phyloP scores from a whole-genome alignment of 2,888 invertebrate species.

The Agrotis exclamationis region DNA sequence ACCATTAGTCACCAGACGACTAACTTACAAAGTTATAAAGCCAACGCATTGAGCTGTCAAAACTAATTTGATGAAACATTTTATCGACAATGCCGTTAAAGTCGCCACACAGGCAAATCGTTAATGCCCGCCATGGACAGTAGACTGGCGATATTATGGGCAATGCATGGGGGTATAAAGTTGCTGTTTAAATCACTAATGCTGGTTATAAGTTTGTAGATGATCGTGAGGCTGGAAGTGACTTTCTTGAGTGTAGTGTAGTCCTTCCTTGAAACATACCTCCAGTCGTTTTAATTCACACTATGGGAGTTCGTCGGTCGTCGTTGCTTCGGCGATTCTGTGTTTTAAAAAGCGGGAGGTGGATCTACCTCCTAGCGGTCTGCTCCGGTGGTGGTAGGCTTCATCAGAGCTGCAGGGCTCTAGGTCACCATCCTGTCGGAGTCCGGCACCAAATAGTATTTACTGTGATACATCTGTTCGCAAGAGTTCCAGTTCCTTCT shows the following conservation, averaged over 20 bases:
- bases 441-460: too few species aligned
- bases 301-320: too few species aligned
- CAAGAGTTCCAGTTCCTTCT: too few species aligned
- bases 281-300: too few species aligned
- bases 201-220: conserved; percentile 17
- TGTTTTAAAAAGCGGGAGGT: too few species aligned
- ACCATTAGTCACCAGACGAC: conserved; percentile 19
- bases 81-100: conserved; percentile 61
- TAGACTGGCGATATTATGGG: conserved; percentile 43
- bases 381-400: too few species aligned
- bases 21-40: conserved; percentile 28
- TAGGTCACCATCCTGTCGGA: too few species aligned
- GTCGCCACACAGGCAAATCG: conserved; percentile 46
- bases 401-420: too few species aligned
- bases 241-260: neutral
- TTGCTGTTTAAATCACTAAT: conserved; percentile 58
- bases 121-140: conserved; percentile 47
- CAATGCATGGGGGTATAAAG: conserved; percentile 50
- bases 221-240: conserved; percentile 31
- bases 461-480: too few species aligned
- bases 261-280: too few species aligned
- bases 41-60: conserved; percentile 50
- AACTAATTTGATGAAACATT: conserved; percentile 58
- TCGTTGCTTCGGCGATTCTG: too few species aligned
- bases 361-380: too few species aligned